Percentiles rank a stretch among this genome's conserved stretches.
These are phyloP conservation scores for Acridotheres tristis DNA, from an alignment of 2,797 vertebrate species.

Conservation along the genomic window DNA sequence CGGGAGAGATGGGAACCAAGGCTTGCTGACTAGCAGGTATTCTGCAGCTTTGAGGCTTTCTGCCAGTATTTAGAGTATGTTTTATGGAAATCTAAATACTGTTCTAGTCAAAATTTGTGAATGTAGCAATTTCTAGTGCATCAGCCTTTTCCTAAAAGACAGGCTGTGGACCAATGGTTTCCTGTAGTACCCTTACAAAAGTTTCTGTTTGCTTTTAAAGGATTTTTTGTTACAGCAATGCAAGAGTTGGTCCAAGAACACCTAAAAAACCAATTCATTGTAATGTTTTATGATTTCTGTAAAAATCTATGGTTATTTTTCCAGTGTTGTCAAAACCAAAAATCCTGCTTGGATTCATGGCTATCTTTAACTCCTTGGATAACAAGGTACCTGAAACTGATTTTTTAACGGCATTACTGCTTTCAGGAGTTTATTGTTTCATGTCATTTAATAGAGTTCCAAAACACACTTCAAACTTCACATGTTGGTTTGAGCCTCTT, in stretches of 20 bases:
- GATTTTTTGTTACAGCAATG: background rate
- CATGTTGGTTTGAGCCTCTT: background rate
- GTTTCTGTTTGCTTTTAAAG: background rate
- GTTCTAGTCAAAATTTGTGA: background rate
- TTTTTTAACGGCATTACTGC: background rate
- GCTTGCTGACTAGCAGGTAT: conserved; percentile 43
- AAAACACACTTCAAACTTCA: background rate
- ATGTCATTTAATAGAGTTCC: background rate
- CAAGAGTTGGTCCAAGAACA: background rate
- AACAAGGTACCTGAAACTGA: background rate
- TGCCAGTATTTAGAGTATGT: background rate
- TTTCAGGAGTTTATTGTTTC: background rate
- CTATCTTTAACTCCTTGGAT: background rate
- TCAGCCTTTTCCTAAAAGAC: background rate
- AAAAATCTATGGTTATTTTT: conserved; percentile 18
- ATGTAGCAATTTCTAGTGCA: background rate
- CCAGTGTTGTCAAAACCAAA: background rate
- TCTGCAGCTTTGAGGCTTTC: background rate
- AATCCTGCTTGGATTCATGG: background rate
- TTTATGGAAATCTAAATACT: background rate
- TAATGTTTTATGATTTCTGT: background rate
- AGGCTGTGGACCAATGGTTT: background rate
- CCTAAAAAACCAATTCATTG: background rate
- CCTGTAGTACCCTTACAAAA: background rate
- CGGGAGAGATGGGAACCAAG: background rate